Conservation (phyloP, 2,888 invertebrate genomes). For the Drosophila meridiana region DNA sequence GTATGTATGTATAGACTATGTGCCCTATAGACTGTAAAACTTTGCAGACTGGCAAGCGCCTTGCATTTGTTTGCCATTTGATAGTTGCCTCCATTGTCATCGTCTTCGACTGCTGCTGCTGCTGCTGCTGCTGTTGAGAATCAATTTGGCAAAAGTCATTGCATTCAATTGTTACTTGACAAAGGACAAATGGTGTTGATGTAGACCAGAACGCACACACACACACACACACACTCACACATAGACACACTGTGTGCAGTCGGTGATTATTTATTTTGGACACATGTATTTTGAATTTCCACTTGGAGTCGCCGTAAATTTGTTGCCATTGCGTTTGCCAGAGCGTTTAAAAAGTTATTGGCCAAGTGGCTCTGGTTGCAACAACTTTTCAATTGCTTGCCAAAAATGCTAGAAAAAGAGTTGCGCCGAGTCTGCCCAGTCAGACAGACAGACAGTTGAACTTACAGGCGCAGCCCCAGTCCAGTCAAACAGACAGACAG, state of each 20-base stretch:
- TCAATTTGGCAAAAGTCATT: conserved; percentile 80
- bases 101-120: conserved; percentile 40
- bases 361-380: conserved; percentile 60
- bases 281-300: conserved; percentile 73
- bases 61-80: conserved; percentile 65
- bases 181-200: conserved; percentile 81
- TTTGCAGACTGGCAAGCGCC: conserved; percentile 61
- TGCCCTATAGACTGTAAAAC: conserved; percentile 32
- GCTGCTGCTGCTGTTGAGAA: conserved; percentile 61
- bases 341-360: conserved; percentile 79
- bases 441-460: conserved; percentile 6
- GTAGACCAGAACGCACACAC: conserved; percentile 36
- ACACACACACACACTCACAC: conserved; percentile 5
- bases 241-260: conserved; percentile 12
- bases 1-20: neutral
- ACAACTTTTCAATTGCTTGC: conserved; percentile 76
- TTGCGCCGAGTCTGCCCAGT: conserved; percentile 1
- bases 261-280: conserved; percentile 77
- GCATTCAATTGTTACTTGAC: conserved; percentile 79
- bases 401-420: conserved; percentile 51
- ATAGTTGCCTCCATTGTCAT: conserved; percentile 57
- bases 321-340: conserved; percentile 61
- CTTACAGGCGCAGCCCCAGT: no score
- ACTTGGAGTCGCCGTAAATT: conserved; percentile 57
- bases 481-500: neutral